Evolutionary conservation across 2,888 invertebrate genomes (phyloP).

Genomic region (Caenorhabditis sp.): DNA sequence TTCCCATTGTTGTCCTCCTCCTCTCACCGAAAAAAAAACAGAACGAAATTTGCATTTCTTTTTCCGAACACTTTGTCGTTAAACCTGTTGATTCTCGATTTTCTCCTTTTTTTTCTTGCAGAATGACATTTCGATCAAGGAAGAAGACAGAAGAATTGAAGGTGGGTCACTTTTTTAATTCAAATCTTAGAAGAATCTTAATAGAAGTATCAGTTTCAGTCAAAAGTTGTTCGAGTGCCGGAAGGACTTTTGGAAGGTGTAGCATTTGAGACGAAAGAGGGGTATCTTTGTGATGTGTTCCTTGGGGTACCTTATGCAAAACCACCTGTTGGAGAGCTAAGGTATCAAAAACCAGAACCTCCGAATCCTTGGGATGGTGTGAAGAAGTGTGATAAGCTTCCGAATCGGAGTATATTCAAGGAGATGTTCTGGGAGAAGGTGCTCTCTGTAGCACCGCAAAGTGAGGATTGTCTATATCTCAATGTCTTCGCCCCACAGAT

Average conservation of each 20-base stretch:
- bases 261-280: not conserved
- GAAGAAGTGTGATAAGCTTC: constrained; percentile 44
- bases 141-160: no score
- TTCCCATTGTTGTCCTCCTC: no score
- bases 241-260: not conserved
- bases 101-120: no score
- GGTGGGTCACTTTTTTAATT: no score
- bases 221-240: not conserved
- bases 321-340: not conserved
- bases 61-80: no score
- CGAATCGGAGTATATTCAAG: constrained; percentile 54
- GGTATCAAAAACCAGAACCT: constrained; percentile 55
- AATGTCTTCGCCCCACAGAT: constrained; percentile 60
- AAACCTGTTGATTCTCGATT: no score
- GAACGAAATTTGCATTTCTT: no score
- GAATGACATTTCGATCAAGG: no score
- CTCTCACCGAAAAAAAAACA: no score
- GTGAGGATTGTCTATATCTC: constrained; percentile 64
- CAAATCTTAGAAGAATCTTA: not conserved
- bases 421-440: constrained; percentile 64
- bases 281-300: not conserved
- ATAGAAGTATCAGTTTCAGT: not conserved
- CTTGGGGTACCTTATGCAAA: not conserved
- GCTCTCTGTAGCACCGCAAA: constrained; percentile 28
- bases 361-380: constrained; percentile 49